A percentile compares a stretch with the other conserved stretches of the same genome.
Evolutionary conservation across 2,113 vertebrate genomes (phyloP).

Genomic region (Seriola aureovittata): DNA sequence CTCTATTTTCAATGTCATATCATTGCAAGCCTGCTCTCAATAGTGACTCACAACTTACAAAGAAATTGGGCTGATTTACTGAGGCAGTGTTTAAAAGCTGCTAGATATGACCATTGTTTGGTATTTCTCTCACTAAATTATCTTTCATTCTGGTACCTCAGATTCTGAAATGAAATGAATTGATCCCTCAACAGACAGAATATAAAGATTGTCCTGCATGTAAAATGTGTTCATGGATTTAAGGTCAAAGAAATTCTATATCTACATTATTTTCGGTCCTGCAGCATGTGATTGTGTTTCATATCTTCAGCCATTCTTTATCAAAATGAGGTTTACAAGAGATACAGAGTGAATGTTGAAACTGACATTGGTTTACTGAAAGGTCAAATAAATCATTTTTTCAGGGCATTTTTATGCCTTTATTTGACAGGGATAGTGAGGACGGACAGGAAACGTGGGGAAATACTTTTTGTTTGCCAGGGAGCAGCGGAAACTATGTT

Average conservation of each 20-base stretch:
- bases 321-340: neutral
- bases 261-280: neutral
- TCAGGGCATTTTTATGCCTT: no score
- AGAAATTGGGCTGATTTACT: slow-evolving; percentile 29
- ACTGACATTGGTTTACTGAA: neutral
- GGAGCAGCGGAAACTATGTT: no score
- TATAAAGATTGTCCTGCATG: neutral
- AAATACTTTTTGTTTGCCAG: no score
- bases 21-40: slow-evolving; percentile 34
- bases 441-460: no score
- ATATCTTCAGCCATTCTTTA: neutral
- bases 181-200: neutral
- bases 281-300: neutral
- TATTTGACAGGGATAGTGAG: no score
- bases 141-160: neutral
- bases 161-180: neutral
- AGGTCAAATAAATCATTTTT: neutral
- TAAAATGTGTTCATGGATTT: neutral
- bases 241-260: neutral
- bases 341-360: no score
- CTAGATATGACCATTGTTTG: slow-evolving; percentile 6
- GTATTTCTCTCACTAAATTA: neutral
- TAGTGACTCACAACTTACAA: slow-evolving; percentile 38
- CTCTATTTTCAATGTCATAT: slow-evolving; percentile 66
- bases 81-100: slow-evolving; percentile 29